These are phyloP conservation scores for Varecia variegata DNA, from an alignment of 2,797 vertebrate genomes.

Conservation along the genomic window DNA sequence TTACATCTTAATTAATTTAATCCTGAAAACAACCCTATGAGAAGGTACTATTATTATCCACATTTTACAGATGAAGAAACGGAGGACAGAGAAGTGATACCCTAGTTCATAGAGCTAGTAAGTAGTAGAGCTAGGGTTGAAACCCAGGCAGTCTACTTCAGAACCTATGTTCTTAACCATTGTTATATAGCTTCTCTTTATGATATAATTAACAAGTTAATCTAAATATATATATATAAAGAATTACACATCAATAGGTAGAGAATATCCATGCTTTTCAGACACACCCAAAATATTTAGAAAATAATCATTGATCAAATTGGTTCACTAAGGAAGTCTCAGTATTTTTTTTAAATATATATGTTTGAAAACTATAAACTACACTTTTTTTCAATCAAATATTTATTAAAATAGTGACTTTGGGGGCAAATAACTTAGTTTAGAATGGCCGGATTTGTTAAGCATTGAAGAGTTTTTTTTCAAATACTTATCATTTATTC, in stretches of 20 bases:
- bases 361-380: not conserved
- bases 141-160: not conserved
- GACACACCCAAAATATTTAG: not conserved
- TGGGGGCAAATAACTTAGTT: not conserved
- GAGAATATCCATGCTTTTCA: not conserved
- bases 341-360: not conserved
- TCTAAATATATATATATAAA: not conserved
- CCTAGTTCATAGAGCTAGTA: not conserved
- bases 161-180: not conserved
- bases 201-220: not conserved
- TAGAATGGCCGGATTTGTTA: not conserved
- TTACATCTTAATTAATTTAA: not conserved
- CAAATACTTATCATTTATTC: not conserved
- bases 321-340: not conserved
- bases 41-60: not conserved
- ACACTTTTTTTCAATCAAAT: not conserved
- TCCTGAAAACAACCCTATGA: not conserved
- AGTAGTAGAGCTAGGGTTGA: not conserved
- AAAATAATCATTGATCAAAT: not conserved
- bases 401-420: conserved; percentile 1
- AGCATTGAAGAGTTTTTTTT: not conserved
- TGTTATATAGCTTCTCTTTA: not conserved
- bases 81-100: not conserved
- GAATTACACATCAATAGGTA: not conserved
- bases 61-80: not conserved